A percentile compares a stretch with the other conserved stretches of the same genome.
These are phyloP conservation scores for Champsocephalus esox DNA, from an alignment of 2,797 vertebrate genomes.

Conservation along the genomic window DNA sequence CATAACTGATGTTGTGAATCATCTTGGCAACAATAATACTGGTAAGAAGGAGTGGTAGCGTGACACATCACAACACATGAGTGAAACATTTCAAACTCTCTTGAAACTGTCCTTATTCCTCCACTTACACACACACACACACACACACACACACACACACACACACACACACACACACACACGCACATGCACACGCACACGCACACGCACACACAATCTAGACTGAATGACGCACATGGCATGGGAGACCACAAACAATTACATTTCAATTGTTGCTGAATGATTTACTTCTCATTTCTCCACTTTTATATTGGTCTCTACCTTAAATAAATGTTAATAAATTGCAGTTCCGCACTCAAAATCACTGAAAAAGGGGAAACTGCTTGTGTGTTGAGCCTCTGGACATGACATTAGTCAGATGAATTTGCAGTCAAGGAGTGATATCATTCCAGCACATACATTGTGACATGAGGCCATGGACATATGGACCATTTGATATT, in stretches of 20 bases:
- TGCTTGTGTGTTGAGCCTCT: neutral
- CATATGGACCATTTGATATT: conserved; percentile 55
- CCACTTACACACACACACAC: neutral
- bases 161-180: neutral
- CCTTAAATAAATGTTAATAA: neutral
- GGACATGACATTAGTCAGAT: conserved; percentile 25
- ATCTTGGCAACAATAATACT: neutral
- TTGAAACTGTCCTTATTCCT: neutral
- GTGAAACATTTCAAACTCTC: neutral
- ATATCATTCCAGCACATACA: conserved; percentile 44
- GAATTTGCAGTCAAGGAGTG: conserved; percentile 15
- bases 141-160: too few relatives aligned
- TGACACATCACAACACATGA: neutral
- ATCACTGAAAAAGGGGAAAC: neutral
- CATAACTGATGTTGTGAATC: neutral
- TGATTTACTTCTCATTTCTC: neutral
- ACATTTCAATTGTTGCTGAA: neutral
- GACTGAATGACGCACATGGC: conserved; percentile 2
- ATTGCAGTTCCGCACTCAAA: neutral
- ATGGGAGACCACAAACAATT: neutral
- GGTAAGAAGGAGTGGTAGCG: neutral
- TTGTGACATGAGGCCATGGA: conserved; percentile 63
- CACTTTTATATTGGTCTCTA: neutral
- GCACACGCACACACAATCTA: neutral
- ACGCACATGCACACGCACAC: neutral